phyloP scores from a whole-genome alignment of 2,797 vertebrate genomes.

The Etheostoma nigrum region DNA sequence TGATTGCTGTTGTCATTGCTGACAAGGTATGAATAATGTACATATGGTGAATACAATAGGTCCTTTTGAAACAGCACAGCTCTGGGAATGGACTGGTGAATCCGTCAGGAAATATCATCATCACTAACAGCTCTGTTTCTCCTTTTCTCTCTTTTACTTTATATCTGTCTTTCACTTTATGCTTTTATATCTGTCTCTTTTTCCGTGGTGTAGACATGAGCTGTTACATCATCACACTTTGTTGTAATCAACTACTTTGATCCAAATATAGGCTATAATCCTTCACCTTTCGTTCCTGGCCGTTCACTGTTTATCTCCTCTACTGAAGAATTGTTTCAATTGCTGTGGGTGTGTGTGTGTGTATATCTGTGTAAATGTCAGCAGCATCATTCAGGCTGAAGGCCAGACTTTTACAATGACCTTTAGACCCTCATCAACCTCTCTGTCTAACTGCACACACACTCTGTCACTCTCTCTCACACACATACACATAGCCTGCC shows the following conservation, averaged over 20 bases:
- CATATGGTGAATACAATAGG: conserved; percentile 3
- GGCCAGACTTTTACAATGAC: conserved; percentile 64
- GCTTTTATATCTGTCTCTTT: neutral
- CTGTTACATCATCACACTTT: neutral
- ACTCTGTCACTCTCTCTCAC: conserved; percentile 26
- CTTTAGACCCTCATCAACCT: conserved; percentile 70
- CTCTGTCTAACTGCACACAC: conserved; percentile 45
- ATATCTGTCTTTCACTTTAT: neutral
- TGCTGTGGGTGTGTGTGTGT: conserved; percentile 1
- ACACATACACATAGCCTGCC: conserved; percentile 2
- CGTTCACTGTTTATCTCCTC: conserved; percentile 18
- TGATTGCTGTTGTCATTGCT: conserved; percentile 13
- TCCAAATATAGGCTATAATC: neutral
- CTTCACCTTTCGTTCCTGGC: neutral
- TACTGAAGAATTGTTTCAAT: conserved; percentile 12
- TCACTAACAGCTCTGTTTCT: neutral
- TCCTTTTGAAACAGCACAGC: conserved; percentile 13
- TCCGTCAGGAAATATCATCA: conserved; percentile 34
- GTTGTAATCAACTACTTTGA: conserved; percentile 20
- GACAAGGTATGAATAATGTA: conserved; percentile 30
- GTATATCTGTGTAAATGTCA: conserved; percentile 51
- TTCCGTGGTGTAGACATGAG: neutral
- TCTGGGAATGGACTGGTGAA: conserved; percentile 24
- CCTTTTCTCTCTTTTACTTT: neutral
- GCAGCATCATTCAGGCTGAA: conserved; percentile 58